Evolutionary conservation across 1,140 invertebrate species (phyloP).

Genomic region (Riptortus pedestris): DNA sequence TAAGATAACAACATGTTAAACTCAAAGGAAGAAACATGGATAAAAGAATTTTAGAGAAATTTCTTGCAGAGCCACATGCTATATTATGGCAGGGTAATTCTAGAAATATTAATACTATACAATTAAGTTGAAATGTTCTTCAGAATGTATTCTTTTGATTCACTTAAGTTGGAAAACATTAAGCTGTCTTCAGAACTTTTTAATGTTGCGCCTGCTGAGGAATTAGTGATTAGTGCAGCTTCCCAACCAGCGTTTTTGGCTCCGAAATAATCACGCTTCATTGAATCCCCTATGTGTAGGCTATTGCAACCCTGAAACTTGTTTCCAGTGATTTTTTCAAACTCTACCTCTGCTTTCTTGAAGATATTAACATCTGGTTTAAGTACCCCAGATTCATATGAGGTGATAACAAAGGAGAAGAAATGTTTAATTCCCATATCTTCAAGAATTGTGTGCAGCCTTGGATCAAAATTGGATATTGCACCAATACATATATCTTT

Average conservation of each 20-base stretch:
- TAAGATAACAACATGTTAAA: too few relatives aligned
- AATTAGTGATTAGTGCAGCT: constrained; percentile 42
- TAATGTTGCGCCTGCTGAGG: not conserved
- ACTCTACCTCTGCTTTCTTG: constrained; percentile 46
- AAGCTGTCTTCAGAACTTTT: not conserved
- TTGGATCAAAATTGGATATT: constrained; percentile 80
- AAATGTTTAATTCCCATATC: constrained; percentile 51
- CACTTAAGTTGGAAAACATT: not conserved
- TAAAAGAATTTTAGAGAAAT: too few relatives aligned
- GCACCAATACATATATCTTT: constrained; percentile 53
- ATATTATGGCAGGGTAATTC: too few relatives aligned
- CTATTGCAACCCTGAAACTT: constrained; percentile 48
- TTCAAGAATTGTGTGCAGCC: constrained; percentile 54
- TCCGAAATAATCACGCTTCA: constrained; percentile 62
- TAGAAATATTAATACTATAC: too few relatives aligned
- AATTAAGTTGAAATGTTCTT: not conserved
- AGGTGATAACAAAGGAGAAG: constrained; percentile 71
- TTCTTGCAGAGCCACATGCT: too few relatives aligned
- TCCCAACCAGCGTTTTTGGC: constrained; percentile 64
- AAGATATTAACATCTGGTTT: constrained; percentile 72
- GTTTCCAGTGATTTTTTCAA: constrained; percentile 28
- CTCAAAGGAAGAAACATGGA: too few relatives aligned
- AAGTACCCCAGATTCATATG: constrained; percentile 56
- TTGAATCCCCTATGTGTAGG: constrained; percentile 71
- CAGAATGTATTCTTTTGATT: not conserved